Base-by-base conservation (phyloP, 1,140 invertebrate species). In the Drosophila eugracilis region DNA sequence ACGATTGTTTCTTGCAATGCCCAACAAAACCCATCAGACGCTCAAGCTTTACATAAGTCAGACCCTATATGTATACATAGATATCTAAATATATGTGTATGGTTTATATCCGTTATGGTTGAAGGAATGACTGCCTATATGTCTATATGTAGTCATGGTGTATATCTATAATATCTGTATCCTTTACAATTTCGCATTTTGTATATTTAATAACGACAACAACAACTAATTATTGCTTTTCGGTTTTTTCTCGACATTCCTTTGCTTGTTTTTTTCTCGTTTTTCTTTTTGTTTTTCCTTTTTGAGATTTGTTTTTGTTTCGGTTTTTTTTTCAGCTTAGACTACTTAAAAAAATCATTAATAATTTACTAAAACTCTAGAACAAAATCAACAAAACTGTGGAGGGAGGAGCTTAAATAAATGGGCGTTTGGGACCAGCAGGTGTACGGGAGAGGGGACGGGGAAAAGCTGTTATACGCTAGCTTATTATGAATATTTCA, bases 151-250 rank as follows among this genome's bases (percentile, higher is more conserved):
- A 84, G 77, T 69, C 71, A 57, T 41, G 76, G 73, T 84, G 47
- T 83, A 77, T 79, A 78, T 79, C 55, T 80, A 74, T 67, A 73
- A 66, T 75, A 72, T 74, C 55, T 73, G 19, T 76, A 59, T 70
- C 57, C 47, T 53, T 74, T 52, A 42, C 55, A 54, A 41, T 60
- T 62, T 73, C 30, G 69, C 45, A 34, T 50, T 77, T 62, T 86
- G 58, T 86, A 86, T 85, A 77, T 86, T 54, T 70, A 67, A 85
- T 86, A 86, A 86, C 81, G 81, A 86, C 81, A 86, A 86, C 81
- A 85, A 85, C 81, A 86, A 86, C 74, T 86, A 86, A 86, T 86
- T 86, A 86, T 86, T 86, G 83, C 83, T 86, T 88, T 86, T 88
- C 78, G 75, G 83, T 86, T 86, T 83, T 83, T 70, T 85, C 75